Evolutionary conservation across 2,888 invertebrate genomes (phyloP), one percentile per base, ranked within the genome.

Genomic region (Anoncus sp.): DNA sequence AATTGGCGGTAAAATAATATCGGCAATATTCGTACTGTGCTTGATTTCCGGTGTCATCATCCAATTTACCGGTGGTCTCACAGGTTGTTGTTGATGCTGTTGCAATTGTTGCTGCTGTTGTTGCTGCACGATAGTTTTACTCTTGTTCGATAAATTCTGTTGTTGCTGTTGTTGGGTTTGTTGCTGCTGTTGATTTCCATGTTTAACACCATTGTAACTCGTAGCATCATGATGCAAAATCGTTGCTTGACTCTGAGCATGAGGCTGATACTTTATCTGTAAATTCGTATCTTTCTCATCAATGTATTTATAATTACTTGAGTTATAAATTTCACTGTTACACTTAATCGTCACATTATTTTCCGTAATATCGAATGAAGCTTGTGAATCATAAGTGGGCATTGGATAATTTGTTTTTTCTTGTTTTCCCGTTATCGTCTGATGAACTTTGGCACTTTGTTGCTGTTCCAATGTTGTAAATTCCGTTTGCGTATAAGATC

Each of bases 31-130:
- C 6, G 87, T 82, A 47, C 89, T 91, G 81, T 88, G 90, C 53
- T 92, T 92, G 22, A 92, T 88, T 81, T 93, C 93, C 1, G 93
- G 93, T 0, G 93, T 92, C 83, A 94, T 94, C 94, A 94, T 94
- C 94, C 94, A 94, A 83, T 94, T 94, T 0, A 94, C 93, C 0
- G 93, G 93, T 4, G 92, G 91, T 79, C 92, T 91, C 16, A 90
- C 89, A 0, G 87, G 72, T 73, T 86, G 81, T 71, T 89, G 88
- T n/a, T 89, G 87, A 47, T 79, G 71, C 60, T 85, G 84, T 49
- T 81, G 80, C 14, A 80, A 82, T 35, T 80, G 81, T 24, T 82
- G 83, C 22, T 72, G 81, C 9, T 79, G 81, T 27, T 82, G 80
- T 31, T 81, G 82, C 27, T 81, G 82, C 10, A 27, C 49, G 12